Evolutionary conservation across 2,888 invertebrate species (phyloP), one percentile per base, ranked within the genome.

Genomic region (Macrosiphum euphorbiae): DNA sequence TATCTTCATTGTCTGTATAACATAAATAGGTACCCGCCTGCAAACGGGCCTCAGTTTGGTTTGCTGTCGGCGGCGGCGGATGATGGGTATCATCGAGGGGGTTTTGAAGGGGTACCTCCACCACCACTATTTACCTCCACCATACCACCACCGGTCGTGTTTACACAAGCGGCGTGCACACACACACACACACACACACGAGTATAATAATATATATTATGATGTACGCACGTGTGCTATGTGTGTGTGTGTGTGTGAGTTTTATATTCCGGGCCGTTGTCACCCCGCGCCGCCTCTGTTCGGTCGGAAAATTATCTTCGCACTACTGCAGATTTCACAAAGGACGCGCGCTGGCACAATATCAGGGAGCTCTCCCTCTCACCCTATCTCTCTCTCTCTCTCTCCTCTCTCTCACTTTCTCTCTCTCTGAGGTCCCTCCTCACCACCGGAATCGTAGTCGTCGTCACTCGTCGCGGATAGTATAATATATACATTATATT

Each of bases 281-380:
- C 92, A 28, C 55, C n/a, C 58, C 84, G 55, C 88, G 84, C 58
- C 89, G 28, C 58, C 90, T n/a, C n/a, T 90, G 67, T 94, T 94
- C 90, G 94, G 86, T 94, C 90, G 94, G 94, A 90, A 94, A 92
- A 94, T 94, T 94, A 94, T 94, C 94, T 86, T 94, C 94, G 94
- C 94, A 86, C 94, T 85, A 67, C 94, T 85, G 58, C 61, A 86
- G 89, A 90, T 90, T 86, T 85, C 90, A 94, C 94, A 94, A 94
- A 94, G 94, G 86, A 90, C 84, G 20, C 28, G n/a, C 5, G 24
- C 67, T n/a, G 35, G 67, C 67, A 35, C 67, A 67, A 67, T 67
- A 67, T 67, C 67, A 16, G 85, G 85, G 26, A 44, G 24, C 85
- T 44, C 41, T 85, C 44, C 44, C 78, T n/a, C 78, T 52, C 52